These are phyloP conservation scores for Pterois miles DNA, from an alignment of 2,797 vertebrate species.

Conservation along the genomic window DNA sequence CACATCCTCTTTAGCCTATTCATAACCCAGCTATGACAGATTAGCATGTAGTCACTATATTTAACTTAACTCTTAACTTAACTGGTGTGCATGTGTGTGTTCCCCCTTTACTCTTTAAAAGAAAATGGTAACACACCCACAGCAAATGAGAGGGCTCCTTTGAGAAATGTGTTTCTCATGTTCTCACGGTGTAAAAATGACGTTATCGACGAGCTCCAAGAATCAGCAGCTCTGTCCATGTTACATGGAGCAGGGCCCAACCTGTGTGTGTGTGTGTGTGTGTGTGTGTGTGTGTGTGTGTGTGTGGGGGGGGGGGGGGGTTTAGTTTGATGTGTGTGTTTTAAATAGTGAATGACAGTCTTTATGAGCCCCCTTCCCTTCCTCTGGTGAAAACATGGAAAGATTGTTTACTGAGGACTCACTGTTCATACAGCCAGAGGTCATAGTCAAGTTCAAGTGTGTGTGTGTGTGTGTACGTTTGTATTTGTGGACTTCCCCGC, in stretches of 20 bases:
- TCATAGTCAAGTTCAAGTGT: constrained; percentile 57
- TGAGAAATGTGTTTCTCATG: constrained; percentile 80
- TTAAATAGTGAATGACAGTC: constrained; percentile 76
- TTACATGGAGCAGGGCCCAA: constrained; percentile 43
- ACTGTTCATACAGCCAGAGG: constrained; percentile 67
- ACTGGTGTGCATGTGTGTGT: constrained; percentile 22
- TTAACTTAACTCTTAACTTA: constrained; percentile 41
- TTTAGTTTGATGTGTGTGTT: constrained; percentile 52
- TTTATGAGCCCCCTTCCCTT: constrained; percentile 67
- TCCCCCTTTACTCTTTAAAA: too few species aligned
- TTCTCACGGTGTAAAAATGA: constrained; percentile 82
- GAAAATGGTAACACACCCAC: constrained; percentile 77
- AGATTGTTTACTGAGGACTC: constrained; percentile 68
- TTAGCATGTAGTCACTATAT: constrained; percentile 56
- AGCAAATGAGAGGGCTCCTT: constrained; percentile 74
- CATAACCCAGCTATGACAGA: constrained; percentile 57
- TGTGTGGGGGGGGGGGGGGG: constrained; percentile 4
- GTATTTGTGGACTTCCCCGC: constrained; percentile 42
- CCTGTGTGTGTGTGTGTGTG: constrained; percentile 20
- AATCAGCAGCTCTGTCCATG: constrained; percentile 70
- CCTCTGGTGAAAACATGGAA: constrained; percentile 71
- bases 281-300: constrained; percentile 18
- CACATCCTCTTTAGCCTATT: constrained; percentile 59
- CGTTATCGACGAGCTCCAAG: constrained; percentile 64
- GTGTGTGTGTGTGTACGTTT: constrained; percentile 31